These are phyloP conservation scores for Anseranas semipalmata DNA, from an alignment of 2,113 vertebrate genomes.

Conservation along the genomic window DNA sequence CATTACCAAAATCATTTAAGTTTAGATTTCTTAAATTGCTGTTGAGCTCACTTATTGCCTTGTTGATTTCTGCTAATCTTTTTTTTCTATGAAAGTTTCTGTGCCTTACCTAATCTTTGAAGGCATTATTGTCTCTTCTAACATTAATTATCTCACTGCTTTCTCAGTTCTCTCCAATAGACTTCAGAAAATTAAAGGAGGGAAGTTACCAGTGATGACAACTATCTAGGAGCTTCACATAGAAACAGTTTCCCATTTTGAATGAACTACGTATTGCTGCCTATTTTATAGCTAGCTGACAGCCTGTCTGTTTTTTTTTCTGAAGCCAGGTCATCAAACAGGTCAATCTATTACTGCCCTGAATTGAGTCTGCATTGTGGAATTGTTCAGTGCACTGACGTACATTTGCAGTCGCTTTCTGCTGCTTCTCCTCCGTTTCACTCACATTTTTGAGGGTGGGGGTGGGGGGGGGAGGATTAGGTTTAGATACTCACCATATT, in stretches of 20 bases:
- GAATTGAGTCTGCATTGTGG: background rate
- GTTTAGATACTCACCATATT: background rate
- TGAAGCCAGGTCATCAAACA: background rate
- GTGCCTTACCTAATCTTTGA: background rate
- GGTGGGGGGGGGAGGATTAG: background rate
- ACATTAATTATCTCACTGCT: background rate
- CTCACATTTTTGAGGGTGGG: background rate
- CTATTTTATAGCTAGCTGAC: background rate
- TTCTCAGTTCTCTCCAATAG: background rate
- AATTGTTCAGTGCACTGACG: background rate
- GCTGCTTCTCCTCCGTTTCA: background rate
- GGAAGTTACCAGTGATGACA: background rate
- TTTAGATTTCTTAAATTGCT: background rate
- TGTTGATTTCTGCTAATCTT: background rate
- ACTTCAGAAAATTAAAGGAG: background rate
- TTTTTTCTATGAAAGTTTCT: background rate
- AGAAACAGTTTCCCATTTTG: constrained; percentile 4
- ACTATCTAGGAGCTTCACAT: background rate
- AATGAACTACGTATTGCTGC: background rate
- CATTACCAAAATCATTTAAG: background rate
- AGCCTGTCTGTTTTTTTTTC: background rate
- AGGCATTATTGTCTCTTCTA: background rate
- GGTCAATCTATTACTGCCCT: constrained; percentile 9
- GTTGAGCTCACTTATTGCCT: background rate
- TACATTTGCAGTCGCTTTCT: background rate